Conservation (phyloP, 2,113 vertebrate species). For the Ictalurus punctatus region DNA sequence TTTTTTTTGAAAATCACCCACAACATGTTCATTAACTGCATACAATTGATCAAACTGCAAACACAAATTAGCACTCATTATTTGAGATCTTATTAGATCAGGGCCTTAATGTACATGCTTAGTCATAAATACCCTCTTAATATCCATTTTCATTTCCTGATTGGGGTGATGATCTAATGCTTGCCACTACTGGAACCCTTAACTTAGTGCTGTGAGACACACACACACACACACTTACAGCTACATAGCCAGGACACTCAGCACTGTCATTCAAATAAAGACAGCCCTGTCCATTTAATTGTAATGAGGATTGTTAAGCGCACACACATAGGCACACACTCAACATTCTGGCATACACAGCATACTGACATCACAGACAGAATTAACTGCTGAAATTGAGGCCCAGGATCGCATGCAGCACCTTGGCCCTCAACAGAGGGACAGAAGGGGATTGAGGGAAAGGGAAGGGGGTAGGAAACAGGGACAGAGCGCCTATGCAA, state of each 20-base stretch:
- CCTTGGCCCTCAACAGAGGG: conserved; percentile 1
- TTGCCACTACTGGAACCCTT: conserved; percentile 49
- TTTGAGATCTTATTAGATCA: neutral
- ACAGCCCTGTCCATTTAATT: neutral
- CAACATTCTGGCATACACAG: conserved; percentile 13
- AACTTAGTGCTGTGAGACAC: conserved; percentile 49
- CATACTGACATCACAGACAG: conserved; percentile 39
- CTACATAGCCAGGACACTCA: neutral
- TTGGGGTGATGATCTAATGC: conserved; percentile 54
- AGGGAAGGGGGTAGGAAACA: neutral
- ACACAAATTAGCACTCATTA: neutral
- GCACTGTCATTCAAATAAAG: neutral
- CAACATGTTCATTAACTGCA: neutral
- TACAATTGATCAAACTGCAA: neutral
- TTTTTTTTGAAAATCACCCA: neutral
- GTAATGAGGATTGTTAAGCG: neutral
- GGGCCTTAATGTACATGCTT: neutral
- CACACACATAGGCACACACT: conserved; percentile 8
- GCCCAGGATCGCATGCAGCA: conserved; percentile 39
- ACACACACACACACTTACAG: neutral
- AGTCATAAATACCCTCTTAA: conserved; percentile 24
- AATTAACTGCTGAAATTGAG: conserved; percentile 28
- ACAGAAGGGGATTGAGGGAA: neutral
- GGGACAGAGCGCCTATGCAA: conserved; percentile 20
- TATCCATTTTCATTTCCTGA: conserved; percentile 33